Evolutionary conservation across 2,888 invertebrate species (phyloP).

Genomic region (Drosophila suboccidentalis): DNA sequence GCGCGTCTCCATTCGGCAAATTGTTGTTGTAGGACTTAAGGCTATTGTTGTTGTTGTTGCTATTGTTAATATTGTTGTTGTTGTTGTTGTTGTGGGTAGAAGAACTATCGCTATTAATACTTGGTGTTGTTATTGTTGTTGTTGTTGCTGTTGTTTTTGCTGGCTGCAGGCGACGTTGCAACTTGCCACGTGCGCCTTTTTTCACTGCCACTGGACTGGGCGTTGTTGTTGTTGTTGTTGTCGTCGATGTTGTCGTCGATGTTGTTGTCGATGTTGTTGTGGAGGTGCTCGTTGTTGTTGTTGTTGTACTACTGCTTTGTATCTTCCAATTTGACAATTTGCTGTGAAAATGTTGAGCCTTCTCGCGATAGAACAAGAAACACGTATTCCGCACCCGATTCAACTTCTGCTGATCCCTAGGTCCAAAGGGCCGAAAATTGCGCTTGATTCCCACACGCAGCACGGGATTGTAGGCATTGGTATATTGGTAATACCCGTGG

Average conservation of each 20-base stretch:
- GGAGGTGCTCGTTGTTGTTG: slow-evolving; percentile 15
- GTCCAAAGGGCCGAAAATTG: slow-evolving; percentile 78
- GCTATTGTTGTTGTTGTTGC: slow-evolving; percentile 52
- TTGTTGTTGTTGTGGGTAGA: slow-evolving; percentile 38
- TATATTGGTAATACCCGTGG: slow-evolving; percentile 78
- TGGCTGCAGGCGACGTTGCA: slow-evolving; percentile 47
- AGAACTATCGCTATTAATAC: slow-evolving; percentile 76
- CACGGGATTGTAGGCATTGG: slow-evolving; percentile 76
- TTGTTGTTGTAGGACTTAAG: slow-evolving; percentile 52
- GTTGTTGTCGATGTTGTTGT: slow-evolving; percentile 35
- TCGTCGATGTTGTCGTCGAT: slow-evolving; percentile 41
- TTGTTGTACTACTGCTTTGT: slow-evolving; percentile 4
- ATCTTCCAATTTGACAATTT: slow-evolving; percentile 24
- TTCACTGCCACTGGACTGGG: slow-evolving; percentile 51
- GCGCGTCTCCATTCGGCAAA: slow-evolving; percentile 37
- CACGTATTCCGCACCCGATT: slow-evolving; percentile 70
- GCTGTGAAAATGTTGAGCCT: slow-evolving; percentile 66
- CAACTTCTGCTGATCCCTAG: slow-evolving; percentile 63
- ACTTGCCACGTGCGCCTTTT: slow-evolving; percentile 53
- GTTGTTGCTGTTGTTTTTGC: slow-evolving; percentile 50
- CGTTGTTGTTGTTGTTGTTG: slow-evolving; percentile 48
- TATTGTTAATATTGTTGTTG: slow-evolving; percentile 21
- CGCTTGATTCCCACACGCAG: slow-evolving; percentile 82
- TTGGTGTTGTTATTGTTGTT: slow-evolving; percentile 49
- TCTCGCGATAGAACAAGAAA: slow-evolving; percentile 76